These are phyloP conservation scores for Sitophilus oryzae DNA, from an alignment of 1,140 invertebrate species.

Conservation along the genomic window DNA sequence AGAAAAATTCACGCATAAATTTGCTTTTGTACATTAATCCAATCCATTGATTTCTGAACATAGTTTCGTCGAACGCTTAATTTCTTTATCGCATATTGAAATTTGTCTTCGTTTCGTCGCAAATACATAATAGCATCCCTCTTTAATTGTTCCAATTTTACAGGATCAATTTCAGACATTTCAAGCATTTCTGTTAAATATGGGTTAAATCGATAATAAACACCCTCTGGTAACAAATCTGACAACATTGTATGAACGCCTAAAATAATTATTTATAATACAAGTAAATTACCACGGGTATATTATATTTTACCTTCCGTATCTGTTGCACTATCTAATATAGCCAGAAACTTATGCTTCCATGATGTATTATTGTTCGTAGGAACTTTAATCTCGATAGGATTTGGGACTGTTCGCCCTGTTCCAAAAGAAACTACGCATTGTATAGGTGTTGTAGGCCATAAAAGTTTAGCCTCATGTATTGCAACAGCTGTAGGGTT, in stretches of 20 bases:
- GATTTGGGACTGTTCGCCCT: conserved; percentile 53
- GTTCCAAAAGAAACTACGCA: conserved; percentile 89
- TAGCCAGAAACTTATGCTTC: conserved; percentile 77
- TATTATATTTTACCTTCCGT: conserved; percentile 63
- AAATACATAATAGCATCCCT: conserved; percentile 70
- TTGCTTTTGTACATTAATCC: conserved; percentile 39
- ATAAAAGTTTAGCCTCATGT: conserved; percentile 81
- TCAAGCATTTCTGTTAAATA: conserved; percentile 76
- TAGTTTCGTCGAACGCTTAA: conserved; percentile 45
- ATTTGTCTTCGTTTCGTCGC: conserved; percentile 70
- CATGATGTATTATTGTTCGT: conserved; percentile 52
- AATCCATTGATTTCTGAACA: conserved; percentile 47
- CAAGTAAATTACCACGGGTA: not conserved
- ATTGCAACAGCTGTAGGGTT: conserved; percentile 88
- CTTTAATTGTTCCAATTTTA: conserved; percentile 57
- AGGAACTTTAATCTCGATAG: conserved; percentile 38
- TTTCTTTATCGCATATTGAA: conserved; percentile 52
- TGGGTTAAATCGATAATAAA: conserved; percentile 89
- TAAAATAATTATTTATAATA: conserved; percentile 42
- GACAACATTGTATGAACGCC: conserved; percentile 76
- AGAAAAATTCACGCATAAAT: conserved; percentile 7
- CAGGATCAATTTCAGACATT: conserved; percentile 77
- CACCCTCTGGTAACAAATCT: conserved; percentile 70
- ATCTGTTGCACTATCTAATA: conserved; percentile 86
- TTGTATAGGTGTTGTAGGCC: conserved; percentile 73